Conservation (phyloP, 2,113 vertebrate genomes). For the Anseranas semipalmata region DNA sequence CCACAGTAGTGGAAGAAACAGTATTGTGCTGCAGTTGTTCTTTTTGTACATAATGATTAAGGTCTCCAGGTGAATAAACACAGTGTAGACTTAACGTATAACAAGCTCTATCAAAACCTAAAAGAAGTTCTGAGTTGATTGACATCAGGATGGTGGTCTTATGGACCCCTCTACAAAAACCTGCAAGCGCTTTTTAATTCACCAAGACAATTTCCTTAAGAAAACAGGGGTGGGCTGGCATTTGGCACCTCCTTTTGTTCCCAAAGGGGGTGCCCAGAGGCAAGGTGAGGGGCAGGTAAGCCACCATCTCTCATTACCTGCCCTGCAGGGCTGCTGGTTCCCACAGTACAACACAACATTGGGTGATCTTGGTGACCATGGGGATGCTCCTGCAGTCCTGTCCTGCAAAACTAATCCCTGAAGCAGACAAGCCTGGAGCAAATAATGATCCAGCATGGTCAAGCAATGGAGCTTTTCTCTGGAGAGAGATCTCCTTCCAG, state of each 20-base stretch:
- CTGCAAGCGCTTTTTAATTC: not conserved
- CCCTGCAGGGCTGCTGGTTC: not conserved
- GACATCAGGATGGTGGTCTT: not conserved
- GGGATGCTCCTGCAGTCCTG: not conserved
- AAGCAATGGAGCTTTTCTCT: not conserved
- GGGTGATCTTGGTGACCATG: not conserved
- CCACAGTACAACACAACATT: accelerated
- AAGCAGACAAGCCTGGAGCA: not conserved
- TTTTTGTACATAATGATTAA: not conserved
- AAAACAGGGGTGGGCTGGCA: not conserved
- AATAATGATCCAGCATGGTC: accelerated
- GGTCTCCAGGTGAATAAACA: not conserved
- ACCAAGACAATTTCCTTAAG: not conserved
- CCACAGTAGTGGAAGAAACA: not conserved
- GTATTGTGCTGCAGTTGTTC: not conserved
- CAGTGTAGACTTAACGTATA: not conserved
- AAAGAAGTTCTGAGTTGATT: not conserved
- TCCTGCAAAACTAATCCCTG: not conserved
- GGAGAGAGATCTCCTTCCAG: not conserved
- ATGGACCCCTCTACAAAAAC: not conserved
- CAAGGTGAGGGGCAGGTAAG: not conserved
- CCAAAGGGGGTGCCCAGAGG: not conserved
- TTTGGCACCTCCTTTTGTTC: not conserved
- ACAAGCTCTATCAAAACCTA: not conserved
- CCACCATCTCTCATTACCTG: not conserved